Evolutionary conservation across 2,888 invertebrate species (phyloP), one percentile per base, ranked within the genome.

Genomic region (Galerucella calmariensis): DNA sequence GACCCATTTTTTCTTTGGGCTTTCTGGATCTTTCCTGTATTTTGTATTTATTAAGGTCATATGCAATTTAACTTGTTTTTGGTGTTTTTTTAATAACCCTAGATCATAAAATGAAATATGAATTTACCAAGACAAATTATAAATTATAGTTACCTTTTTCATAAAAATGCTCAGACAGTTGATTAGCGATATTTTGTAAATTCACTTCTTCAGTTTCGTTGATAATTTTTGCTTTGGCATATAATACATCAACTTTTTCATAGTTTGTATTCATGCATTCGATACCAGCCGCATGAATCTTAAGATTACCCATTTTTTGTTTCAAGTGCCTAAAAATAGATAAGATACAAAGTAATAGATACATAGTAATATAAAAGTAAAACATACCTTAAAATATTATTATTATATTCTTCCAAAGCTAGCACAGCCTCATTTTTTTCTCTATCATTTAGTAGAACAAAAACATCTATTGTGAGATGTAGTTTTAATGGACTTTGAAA

Each of bases 261-360:
- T 95, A 94, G 86, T 98, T 96, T 85, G 96, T 95, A 84, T 97
- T 96, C 96, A 97, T 96, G 82, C 94, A 95, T 73, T 95, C 94
- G 14, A 97, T 84, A 2, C 97, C 97, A 82, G 90, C 88, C n/a
- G 95, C 81, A 76, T 88, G 87, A n/a, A 95, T 86, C 79, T 87
- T 89, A 35, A 85, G 74, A n/a, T 82, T 81, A 12, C 84, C 85
- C 51, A 70, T 78, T 77, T 80, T 81, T 72, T 78, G 59, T 14
- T 85, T 65, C 6, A 85, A 73, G 10, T 83, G 83, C 35, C 85
- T 85, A 73, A 79, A 81, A 81, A 72, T 75, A 53, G 51, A 20
- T 1, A 20, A 20, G 20, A 20, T 20, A 20, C 20, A 1, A 20
- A 20, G 20, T 20, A 20, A 1, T 20, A 20, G 20, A 20, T 46